These are phyloP conservation scores for Chrysaora quinquecirrha DNA, from an alignment of 30 jellyfish, hydroid and myxozoan species.

Conservation along the genomic window DNA sequence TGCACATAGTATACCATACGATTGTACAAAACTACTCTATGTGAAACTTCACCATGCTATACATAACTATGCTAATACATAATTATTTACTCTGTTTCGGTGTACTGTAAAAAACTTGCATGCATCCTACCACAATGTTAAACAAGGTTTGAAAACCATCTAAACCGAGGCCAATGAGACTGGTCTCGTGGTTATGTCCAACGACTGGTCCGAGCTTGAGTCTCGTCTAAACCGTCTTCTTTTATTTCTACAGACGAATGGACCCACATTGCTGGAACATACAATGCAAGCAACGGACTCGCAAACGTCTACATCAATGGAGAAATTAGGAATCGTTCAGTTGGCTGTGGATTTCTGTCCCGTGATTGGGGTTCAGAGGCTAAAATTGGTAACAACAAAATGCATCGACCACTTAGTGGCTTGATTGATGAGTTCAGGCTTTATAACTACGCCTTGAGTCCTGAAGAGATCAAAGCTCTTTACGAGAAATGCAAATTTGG, in stretches of 20 bases:
- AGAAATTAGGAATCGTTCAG: conserved; percentile 82
- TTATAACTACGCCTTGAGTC: conserved; percentile 89
- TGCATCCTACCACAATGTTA: too few relatives aligned
- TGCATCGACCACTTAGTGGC: conserved; percentile 87
- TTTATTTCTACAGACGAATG: conserved; percentile 62
- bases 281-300: conserved; percentile 79
- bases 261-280: conserved; percentile 99
- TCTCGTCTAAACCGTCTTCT: too few relatives aligned
- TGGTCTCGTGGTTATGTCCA: too few relatives aligned
- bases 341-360: conserved; percentile 92
- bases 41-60: too few relatives aligned
- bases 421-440: conserved; percentile 92
- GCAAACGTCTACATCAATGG: conserved; percentile 96
- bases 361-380: conserved; percentile 98
- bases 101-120: too few relatives aligned
- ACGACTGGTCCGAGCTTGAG: too few relatives aligned
- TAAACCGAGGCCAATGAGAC: too few relatives aligned
- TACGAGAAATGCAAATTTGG: conserved; percentile 89
- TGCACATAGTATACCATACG: too few relatives aligned
- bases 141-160: too few relatives aligned
- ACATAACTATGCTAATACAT: too few relatives aligned
- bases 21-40: too few relatives aligned
- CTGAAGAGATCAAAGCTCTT: conserved; percentile 93
- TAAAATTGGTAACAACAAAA: conserved; percentile 78
- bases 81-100: too few relatives aligned